Evolutionary conservation across 1,140 invertebrate species (phyloP), one percentile per base, ranked within the genome.

Genomic region (Carcinoscorpius rotundicauda): DNA sequence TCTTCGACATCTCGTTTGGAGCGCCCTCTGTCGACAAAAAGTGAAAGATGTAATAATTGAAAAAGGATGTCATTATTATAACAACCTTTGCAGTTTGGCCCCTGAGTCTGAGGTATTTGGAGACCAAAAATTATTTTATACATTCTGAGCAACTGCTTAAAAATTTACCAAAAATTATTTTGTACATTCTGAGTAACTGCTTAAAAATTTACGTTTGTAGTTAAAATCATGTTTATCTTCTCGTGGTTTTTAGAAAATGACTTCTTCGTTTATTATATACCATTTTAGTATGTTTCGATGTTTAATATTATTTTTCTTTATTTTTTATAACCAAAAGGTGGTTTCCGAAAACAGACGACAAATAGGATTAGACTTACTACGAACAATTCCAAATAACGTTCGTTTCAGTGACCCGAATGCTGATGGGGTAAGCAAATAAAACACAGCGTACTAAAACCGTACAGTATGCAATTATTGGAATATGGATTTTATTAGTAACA

Each of bases 371-470:
- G 81, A 82, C 73, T 70, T 82, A 48, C 67, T 81, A 9, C 70
- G 81, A 65, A 82, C 81, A 1, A 71, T 82, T 50, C 81, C 81
- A 8, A 78, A 79, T 70, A 82, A 82, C 68, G 74, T 75, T 58
- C 76, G 81, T 70, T 82, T 80, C 69, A 76, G 78, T 58, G 73
- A 72, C 52, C 71, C 77, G 5, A 75, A 80, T 64, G 77, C 77
- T n/a, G 78, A 78, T 64, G 80, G 80, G 6, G 79, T 82, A 58
- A 70, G 72, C 6, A 77, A 76, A 8, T 55, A 8, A 55, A 55
- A 29, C 29, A 29, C 29, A n/a, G n/a, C n/a, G n/a, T n/a, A n/a
- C n/a, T n/a, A n/a, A n/a, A n/a, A n/a, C n/a, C n/a, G n/a, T n/a
- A n/a, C n/a, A 29, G 29, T 29, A 29, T 29, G 29, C 2, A 29